Base-by-base conservation (phyloP, 2,113 vertebrate genomes). In the Leptobrachium ailaonicum region DNA sequence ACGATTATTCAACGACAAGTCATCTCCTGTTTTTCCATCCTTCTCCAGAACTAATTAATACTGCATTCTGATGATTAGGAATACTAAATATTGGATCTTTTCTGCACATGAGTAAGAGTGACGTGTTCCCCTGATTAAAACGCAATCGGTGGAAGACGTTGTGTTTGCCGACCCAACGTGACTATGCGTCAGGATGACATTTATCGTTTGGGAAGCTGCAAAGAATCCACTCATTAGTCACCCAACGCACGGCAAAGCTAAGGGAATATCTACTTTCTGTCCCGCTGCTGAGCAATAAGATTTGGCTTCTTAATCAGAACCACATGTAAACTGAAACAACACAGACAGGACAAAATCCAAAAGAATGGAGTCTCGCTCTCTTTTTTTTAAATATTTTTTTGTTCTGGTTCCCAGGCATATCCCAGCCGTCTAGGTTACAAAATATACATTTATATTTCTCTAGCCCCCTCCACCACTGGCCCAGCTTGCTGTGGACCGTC, bases 371-470 rank as follows among this genome's bases (percentile, higher is more conserved):
- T 53, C 1, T 67, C 50, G 10, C 10, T 71, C 56, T 60, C 56
- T 60, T 1, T 60, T 14, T 58, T 58, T 14, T 58, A 7, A 7
- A 1, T 60, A 42, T 4, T 0, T 1, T 53, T 76, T 44, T 66
- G 68, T 82, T 79, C 78, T 84, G 45, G 58, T 87, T 88, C 84
- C 84, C 82, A 85, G 73, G 80, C 82, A 83, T 82, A 67, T 42
- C 32, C 66, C 68, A 42, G 53, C 75, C 79, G 82, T 68, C 66
- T 67, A 47, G 41, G 71, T 74, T 80, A 64, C 44, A 75, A 20
- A 75, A 40, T 64, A 45, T 64, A 75, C 60, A 58, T 75, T 47
- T 75, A 64, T 64, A 64, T 64, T 75, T n/a, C 60, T 11, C 73
- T 75, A 62, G 60, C 20, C 13, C 42, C 60, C 53, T 8, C 47